Evolutionary conservation across 2,113 vertebrate genomes (phyloP).

Genomic region (Tragelaphus buxtoni): DNA sequence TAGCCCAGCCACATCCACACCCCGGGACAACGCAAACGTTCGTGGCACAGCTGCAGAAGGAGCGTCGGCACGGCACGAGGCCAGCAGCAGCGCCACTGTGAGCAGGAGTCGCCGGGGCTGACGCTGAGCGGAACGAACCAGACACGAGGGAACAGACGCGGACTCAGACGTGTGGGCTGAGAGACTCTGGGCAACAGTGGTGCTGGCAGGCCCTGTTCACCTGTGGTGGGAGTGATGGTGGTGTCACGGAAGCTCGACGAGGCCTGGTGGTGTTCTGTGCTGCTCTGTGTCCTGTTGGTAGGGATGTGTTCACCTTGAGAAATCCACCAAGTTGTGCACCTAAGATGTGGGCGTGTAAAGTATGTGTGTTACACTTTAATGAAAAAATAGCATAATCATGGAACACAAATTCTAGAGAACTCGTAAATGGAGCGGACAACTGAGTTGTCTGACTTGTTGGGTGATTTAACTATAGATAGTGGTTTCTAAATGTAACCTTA

Average conservation of each 20-base stretch:
- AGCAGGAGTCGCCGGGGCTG: neutral
- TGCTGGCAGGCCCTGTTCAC: neutral
- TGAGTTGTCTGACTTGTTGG: neutral
- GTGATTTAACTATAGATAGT: neutral
- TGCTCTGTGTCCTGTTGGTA: neutral
- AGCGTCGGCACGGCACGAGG: accelerated
- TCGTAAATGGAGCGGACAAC: neutral
- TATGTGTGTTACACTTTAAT: neutral
- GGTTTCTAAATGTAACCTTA: neutral
- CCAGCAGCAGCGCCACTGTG: neutral
- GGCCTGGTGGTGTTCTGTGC: accelerated
- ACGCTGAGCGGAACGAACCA: no score
- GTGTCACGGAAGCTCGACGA: neutral
- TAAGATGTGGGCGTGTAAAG: neutral
- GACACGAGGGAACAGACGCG: no score
- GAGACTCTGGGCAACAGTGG: accelerated
- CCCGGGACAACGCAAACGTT: neutral
- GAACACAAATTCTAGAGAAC: neutral
- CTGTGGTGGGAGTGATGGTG: accelerated
- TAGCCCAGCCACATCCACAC: neutral
- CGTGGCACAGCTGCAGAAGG: neutral
- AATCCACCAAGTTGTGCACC: neutral
- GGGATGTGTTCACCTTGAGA: neutral
- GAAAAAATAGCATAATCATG: neutral
- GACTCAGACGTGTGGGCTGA: neutral